phyloP scores from a whole-genome alignment of 1,140 invertebrate genomes.

The Apis cerana region DNA sequence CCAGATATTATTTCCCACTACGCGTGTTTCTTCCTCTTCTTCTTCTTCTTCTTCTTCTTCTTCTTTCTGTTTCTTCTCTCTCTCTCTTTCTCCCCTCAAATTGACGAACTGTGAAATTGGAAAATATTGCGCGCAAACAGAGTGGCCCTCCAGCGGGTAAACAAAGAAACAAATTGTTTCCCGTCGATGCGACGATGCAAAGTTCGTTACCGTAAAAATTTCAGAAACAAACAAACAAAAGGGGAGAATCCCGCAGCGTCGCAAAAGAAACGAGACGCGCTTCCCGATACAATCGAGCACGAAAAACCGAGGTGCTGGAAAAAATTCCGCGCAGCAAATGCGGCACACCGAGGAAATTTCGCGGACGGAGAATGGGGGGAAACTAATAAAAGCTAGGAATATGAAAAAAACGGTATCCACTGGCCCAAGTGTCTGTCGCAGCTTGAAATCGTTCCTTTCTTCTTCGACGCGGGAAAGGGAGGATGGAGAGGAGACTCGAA shows the following conservation, averaged over 20 bases:
- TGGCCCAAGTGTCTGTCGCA: background rate
- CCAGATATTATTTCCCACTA: background rate
- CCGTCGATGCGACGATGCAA: background rate
- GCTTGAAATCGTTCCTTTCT: background rate
- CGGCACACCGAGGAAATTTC: background rate
- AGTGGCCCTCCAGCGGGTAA: background rate
- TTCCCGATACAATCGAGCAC: background rate
- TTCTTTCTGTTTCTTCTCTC: background rate
- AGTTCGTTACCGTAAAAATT: background rate
- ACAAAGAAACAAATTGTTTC: constrained; percentile 9
- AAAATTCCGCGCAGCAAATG: no score
- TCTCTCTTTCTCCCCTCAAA: background rate
- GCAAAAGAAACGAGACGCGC: background rate
- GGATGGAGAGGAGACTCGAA: background rate
- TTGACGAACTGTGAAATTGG: background rate
- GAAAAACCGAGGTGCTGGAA: background rate
- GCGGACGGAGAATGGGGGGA: background rate
- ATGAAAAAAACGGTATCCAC: background rate
- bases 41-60: background rate
- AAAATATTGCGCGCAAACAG: background rate
- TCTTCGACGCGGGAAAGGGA: background rate
- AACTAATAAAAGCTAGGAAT: no score
- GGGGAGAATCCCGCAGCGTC: background rate
- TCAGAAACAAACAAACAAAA: background rate
- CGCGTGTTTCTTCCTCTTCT: background rate